Evolutionary conservation across 2,113 vertebrate genomes (phyloP).

Genomic region (Smithornis capensis): DNA sequence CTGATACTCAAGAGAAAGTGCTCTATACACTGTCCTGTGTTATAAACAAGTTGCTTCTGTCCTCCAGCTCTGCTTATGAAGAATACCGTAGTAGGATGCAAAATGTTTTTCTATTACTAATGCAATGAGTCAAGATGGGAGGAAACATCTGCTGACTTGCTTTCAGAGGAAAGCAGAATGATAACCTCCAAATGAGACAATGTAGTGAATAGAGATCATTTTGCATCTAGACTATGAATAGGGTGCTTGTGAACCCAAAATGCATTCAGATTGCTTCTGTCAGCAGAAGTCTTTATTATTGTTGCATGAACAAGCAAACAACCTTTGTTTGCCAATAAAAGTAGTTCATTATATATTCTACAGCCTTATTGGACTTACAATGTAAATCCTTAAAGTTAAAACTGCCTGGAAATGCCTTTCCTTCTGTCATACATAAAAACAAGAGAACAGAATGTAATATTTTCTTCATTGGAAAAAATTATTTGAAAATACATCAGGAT

Average conservation of each 20-base stretch:
- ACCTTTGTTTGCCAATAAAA: conserved; percentile 47
- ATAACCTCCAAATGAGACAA: conserved; percentile 60
- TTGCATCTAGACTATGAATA: conserved; percentile 58
- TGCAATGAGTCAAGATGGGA: not conserved
- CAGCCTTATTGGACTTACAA: not conserved
- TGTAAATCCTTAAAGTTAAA: conserved; percentile 29
- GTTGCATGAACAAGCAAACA: conserved; percentile 36
- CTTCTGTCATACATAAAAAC: not conserved
- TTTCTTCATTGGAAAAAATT: not conserved
- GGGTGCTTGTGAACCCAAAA: conserved; percentile 56
- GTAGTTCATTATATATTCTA: conserved; percentile 35
- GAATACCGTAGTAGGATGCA: not conserved
- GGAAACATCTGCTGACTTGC: conserved; percentile 19
- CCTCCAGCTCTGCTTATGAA: not conserved
- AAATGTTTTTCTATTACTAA: not conserved
- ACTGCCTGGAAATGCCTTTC: not conserved
- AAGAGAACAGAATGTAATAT: not conserved
- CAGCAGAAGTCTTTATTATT: conserved; percentile 63
- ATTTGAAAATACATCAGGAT: not conserved
- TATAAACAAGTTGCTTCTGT: not conserved
- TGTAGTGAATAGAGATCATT: conserved; percentile 46
- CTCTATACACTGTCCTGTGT: not conserved
- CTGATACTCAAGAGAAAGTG: not conserved
- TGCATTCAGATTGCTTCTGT: conserved; percentile 56
- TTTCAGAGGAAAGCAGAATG: conserved; percentile 42